Evolutionary conservation across 2,888 invertebrate genomes (phyloP).

Genomic region (Automeris io): DNA sequence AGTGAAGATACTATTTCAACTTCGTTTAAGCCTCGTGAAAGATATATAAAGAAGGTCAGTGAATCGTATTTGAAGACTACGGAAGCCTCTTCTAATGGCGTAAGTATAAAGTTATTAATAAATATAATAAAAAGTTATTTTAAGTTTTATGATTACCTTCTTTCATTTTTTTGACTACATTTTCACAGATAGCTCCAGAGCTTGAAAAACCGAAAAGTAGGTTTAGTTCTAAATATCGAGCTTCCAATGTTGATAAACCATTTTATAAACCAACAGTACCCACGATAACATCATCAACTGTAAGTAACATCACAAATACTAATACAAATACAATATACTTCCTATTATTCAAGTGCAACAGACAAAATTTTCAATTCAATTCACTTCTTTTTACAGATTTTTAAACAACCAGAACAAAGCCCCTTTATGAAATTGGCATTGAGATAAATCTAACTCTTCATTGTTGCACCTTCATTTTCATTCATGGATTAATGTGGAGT

Average conservation of each 20-base stretch:
- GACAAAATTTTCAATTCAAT: conserved; percentile 10
- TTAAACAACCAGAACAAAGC: conserved; percentile 43
- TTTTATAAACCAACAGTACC: conserved; percentile 81
- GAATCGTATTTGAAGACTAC: conserved; percentile 59
- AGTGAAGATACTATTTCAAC: conserved; percentile 30
- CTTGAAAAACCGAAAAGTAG: conserved; percentile 68
- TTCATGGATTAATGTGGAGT: conserved; percentile 13
- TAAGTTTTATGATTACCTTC: not conserved
- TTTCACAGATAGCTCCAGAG: conserved; percentile 62
- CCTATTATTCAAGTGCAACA: conserved; percentile 20
- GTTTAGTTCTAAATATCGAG: conserved; percentile 79
- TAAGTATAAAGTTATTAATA: conserved; percentile 34
- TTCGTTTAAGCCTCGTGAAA: conserved; percentile 39
- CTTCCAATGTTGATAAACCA: conserved; percentile 70
- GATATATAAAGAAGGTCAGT: conserved; percentile 47
- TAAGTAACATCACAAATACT: conserved; percentile 51
- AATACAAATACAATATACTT: conserved; percentile 15
- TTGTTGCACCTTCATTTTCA: conserved; percentile 22
- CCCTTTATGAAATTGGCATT: conserved; percentile 71
- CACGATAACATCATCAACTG: conserved; percentile 72
- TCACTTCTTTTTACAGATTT: conserved; percentile 9
- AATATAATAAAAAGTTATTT: not conserved
- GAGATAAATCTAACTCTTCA: conserved; percentile 21
- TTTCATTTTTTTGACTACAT: conserved; percentile 16
- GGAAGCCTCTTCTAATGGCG: conserved; percentile 60